Evolutionary conservation across 2,888 invertebrate genomes (phyloP), one percentile per base, ranked within the genome.

Genomic region (Ophion ventricosus): DNA sequence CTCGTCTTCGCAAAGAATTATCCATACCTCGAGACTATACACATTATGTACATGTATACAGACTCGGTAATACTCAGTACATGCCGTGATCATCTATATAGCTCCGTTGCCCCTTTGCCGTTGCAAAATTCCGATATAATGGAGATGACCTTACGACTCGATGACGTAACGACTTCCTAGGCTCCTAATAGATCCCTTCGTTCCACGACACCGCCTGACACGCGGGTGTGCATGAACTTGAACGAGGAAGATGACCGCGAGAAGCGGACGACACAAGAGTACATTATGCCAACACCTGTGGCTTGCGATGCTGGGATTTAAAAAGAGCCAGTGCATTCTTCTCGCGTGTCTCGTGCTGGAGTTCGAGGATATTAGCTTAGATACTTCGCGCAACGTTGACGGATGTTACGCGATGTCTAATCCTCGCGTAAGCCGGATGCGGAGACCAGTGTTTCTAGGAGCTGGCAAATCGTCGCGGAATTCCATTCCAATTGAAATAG

Each of bases 91-190:
- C 85, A 78, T 82, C 77, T 63, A 76, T 75, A 80, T 80, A 73
- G 70, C 35, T 61, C 63, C 49, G 26, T 83, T 66, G 54, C 70
- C 35, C 59, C 77, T n/a, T 64, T 25, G 73, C 83, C 88, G 87
- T 87, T 81, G 89, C 85, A 85, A 90, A 92, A 92, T 92, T 92
- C 92, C 91, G 85, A 90, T 91, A 91, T 92, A 92, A 92, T 92
- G 88, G 89, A 88, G 90, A 91, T 91, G 92, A 92, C 92, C 92
- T 49, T 90, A 88, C 88, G 91, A 90, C 90, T 91, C 88, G 88
- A 90, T 92, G 90, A 92, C 90, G 91, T 90, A 92, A 92, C 89
- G 88, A 91, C 91, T 91, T 92, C 92, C 90, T 92, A 89, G 90
- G 90, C 88, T 85, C 86, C 88, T 90, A 89, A 90, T 88, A 85